Base-by-base conservation (phyloP, 1,140 invertebrate species). In the Habropoda laboriosa region DNA sequence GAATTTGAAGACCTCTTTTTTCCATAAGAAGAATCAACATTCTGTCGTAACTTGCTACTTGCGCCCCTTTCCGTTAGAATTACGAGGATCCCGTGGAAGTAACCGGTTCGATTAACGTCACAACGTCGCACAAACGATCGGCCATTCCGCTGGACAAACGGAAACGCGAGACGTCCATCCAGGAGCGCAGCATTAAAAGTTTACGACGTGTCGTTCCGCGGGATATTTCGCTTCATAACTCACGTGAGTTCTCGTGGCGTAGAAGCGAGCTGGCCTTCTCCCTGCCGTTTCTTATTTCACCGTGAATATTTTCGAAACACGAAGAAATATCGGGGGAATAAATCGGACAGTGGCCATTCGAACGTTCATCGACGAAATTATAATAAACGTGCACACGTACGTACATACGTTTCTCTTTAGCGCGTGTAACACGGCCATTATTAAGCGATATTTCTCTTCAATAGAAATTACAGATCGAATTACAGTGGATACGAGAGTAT, bases 301-400 rank as follows among this genome's bases (percentile, higher is more conserved):
- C 27, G 35, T 70, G 66, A 71, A 78, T 71, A 78, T 49, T 71
- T 71, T 78, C 42, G 13, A 45, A 42, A 6, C 53, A n/a, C 6
- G 21, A 35, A 0, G 6, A 78, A 40, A 60, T 49, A 70, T 71
- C 42, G 5, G 2, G 16, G 66, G 21, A 61, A 77, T 77, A 77
- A 77, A 68, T 68, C 61, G 49, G 24, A 47, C 32, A n/a, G 2
- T 7, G 7, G 68, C 42, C 4, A 70, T 68, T 40, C 40, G 70
- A 77, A 66, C 64, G 30, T 47, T 51, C 7, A 3, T 5, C 42
- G 35, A n/a, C 10, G n/a, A 55, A 68, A 77, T 78, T 42, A 18
- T 60, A 51, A 24, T 32, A 16, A 77, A 80, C 67, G 45, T 30
- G 7, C n/a, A n/a, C n/a, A n/a, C n/a, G n/a, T n/a, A n/a, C n/a